phyloP scores from a whole-genome alignment of 2,797 vertebrate species.

The Melopsittacus undulatus region DNA sequence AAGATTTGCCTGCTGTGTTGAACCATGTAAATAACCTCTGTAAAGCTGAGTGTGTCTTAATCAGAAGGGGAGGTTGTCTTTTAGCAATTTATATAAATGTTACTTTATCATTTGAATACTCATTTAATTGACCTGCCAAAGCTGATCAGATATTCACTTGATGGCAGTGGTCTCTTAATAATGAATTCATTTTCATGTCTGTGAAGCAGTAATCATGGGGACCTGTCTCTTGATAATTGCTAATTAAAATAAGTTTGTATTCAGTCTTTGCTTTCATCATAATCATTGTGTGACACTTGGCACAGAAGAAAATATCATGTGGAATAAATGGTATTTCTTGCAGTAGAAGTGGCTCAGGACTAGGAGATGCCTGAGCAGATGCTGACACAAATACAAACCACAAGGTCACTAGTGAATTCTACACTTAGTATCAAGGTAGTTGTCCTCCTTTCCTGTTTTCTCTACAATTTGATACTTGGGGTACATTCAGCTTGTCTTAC shows the following conservation, averaged over 20 bases:
- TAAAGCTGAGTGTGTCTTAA: neutral
- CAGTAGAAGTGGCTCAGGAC: neutral
- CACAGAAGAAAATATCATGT: neutral
- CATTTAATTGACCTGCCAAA: slow-evolving; percentile 17
- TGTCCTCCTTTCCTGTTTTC: neutral
- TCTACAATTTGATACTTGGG: fast-evolving
- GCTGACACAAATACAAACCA: neutral
- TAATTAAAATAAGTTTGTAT: slow-evolving; percentile 51
- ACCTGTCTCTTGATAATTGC: slow-evolving; percentile 43
- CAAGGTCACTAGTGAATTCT: neutral
- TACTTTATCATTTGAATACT: slow-evolving; percentile 15
- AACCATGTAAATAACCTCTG: neutral
- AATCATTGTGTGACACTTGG: slow-evolving; percentile 17
- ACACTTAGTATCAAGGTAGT: neutral
- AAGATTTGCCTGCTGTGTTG: neutral
- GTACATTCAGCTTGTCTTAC: neutral
- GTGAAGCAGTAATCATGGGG: slow-evolving; percentile 29
- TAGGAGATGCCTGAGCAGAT: neutral
- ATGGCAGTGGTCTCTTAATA: neutral
- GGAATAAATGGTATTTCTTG: neutral
- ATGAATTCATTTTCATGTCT: slow-evolving; percentile 28
- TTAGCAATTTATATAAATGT: slow-evolving; percentile 38
- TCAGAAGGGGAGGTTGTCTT: slow-evolving; percentile 10
- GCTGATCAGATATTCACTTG: neutral
- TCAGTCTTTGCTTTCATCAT: slow-evolving; percentile 18